Percentiles rank a stretch among this genome's conserved stretches.
Evolutionary conservation across 2,888 invertebrate species (phyloP).

Genomic region (Ichneumon xanthorius): DNA sequence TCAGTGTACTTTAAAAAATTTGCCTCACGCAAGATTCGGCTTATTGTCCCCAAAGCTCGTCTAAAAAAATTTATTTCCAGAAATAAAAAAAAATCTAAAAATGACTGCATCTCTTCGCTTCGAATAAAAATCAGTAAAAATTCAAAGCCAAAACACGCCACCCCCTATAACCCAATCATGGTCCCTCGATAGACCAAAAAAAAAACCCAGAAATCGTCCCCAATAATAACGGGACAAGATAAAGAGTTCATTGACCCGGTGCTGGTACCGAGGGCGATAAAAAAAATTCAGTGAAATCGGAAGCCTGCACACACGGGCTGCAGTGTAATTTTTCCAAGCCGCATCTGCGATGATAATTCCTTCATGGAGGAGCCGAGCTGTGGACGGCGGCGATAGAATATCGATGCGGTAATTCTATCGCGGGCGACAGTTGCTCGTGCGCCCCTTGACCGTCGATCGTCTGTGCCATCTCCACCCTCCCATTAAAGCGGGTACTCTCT

Average conservation of each 20-base stretch:
- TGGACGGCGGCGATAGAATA: constrained; percentile 31
- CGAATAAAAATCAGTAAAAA: background rate
- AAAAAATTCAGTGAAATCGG: background rate
- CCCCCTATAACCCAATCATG: background rate
- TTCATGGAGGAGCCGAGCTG: background rate
- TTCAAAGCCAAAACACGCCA: background rate
- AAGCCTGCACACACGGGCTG: background rate
- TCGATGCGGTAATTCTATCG: constrained; percentile 68
- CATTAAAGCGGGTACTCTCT: constrained; percentile 49
- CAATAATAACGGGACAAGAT: constrained; percentile 1
- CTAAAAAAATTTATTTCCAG: background rate
- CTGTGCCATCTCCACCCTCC: constrained; percentile 48
- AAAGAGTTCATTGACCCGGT: constrained; percentile 47
- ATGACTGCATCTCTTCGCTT: background rate
- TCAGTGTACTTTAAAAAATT: no score
- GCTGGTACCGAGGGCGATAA: constrained; percentile 1
- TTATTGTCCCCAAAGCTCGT: background rate
- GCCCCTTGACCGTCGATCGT: constrained; percentile 45
- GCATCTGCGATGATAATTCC: constrained; percentile 40
- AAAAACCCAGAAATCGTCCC: background rate
- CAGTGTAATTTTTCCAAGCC: constrained; percentile 12
- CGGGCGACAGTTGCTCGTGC: constrained; percentile 61
- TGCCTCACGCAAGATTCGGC: no score
- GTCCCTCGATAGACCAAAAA: background rate
- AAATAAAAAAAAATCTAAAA: background rate